Base-by-base conservation (phyloP, 2,888 invertebrate genomes). In the Agonopterix heracliana region DNA sequence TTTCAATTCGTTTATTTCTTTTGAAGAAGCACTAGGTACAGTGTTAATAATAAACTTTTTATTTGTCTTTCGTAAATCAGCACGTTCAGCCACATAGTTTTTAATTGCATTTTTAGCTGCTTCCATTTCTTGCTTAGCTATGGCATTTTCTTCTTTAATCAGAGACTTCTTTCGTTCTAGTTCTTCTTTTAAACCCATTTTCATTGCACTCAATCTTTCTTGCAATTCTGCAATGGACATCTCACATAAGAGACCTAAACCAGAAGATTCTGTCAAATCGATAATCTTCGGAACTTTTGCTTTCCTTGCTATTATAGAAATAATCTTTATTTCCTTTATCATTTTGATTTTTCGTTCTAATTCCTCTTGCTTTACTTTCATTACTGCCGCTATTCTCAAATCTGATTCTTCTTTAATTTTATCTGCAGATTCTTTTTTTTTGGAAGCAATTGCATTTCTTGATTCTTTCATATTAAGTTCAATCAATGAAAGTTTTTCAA, bases 141-240 rank as follows among this genome's bases (percentile, higher is more conserved):
- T 74, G 34, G 72, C 56, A 44, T 90, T 89, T 53, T 81, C 71
- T 51, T 82, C 75, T 59, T 68, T 71, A 9, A 92, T 89, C n/a
- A 54, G 44, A 47, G 69, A 68, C 54, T 73, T 84, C 60, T 90
- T 90, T 44, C 64, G 74, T 48, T 90, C 82, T 13, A 92, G 61
- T 63, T 91, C 90, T 50, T 90, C 89, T 53, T 87, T 72, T 52
- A 91, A 70, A 12, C 78, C 75, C 34, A 90, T 79, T 69, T 90
- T 91, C 58, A 90, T 72, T 17, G 82, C 61, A 47, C 60, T 67
- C 36, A 92, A 63, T 47, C 90, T 77, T 66, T 92, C 91, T 63
- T 90, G 90, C 45, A 92, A 64, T 71, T 92, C 92, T 7, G 90
- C 90, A 45, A 92, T 82, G 1, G 92, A 92, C 92, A 92, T 92